Evolutionary conservation across 2,113 vertebrate species (phyloP).

Genomic region (Pogonocichla stellata): DNA sequence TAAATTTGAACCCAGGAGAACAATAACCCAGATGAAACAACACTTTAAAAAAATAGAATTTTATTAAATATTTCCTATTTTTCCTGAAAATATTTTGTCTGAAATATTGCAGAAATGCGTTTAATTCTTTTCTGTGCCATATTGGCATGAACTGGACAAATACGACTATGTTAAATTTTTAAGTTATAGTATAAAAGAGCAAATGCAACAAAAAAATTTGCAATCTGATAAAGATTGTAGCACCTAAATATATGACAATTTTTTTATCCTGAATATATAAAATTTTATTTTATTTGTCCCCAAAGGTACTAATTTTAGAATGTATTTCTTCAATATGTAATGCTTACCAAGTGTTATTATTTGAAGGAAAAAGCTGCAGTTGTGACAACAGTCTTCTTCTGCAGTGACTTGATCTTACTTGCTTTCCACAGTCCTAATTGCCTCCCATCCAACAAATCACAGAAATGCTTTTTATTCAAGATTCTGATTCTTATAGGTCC

Average conservation of each 20-base stretch:
- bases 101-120: not conserved
- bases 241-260: not conserved
- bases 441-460: not conserved
- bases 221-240: not conserved
- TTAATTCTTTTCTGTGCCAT: not conserved
- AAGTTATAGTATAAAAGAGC: not conserved
- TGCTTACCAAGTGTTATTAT: not conserved
- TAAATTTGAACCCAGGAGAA: not conserved
- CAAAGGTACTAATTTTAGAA: not conserved
- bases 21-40: not conserved
- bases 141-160: not conserved
- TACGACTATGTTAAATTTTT: not conserved
- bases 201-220: not conserved
- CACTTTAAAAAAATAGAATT: not conserved
- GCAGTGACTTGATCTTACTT: not conserved
- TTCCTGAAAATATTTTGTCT: not conserved
- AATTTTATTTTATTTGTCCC: not conserved
- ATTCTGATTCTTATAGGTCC: not conserved
- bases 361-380: not conserved
- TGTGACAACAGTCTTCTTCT: not conserved
- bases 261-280: not conserved
- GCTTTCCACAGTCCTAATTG: not conserved
- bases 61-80: not conserved
- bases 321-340: not conserved
- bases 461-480: not conserved